Conservation (phyloP, 2,888 invertebrate species). For the Gymnocheta viridis region DNA sequence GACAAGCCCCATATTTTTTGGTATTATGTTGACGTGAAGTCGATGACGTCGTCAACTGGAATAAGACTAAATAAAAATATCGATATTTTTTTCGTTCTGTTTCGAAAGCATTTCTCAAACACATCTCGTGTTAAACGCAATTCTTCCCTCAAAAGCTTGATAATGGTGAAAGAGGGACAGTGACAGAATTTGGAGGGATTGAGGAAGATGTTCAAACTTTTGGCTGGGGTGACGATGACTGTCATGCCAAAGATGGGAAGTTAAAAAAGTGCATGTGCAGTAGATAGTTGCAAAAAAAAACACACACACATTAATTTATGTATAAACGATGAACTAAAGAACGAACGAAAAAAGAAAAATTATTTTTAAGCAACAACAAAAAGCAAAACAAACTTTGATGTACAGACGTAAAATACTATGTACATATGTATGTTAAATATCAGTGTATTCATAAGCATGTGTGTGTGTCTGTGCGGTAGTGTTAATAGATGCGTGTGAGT, state of each 20-base stretch:
- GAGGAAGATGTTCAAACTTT: slow-evolving; percentile 18
- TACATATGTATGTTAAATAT: slow-evolving; percentile 40
- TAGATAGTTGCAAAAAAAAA: slow-evolving; percentile 51
- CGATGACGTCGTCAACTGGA: too few species aligned
- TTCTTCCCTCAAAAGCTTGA: background rate
- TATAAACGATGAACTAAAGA: slow-evolving; percentile 40
- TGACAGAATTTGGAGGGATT: slow-evolving; percentile 14
- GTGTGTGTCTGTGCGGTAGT: background rate
- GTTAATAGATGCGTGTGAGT: slow-evolving; percentile 27
- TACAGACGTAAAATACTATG: too few species aligned
- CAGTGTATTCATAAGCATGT: background rate
- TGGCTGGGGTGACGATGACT: slow-evolving; percentile 33
- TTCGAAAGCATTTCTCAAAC: background rate
- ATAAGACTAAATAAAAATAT: too few species aligned
- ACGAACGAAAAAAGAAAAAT: slow-evolving; percentile 38
- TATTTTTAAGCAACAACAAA: slow-evolving; percentile 41
- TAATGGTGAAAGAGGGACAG: slow-evolving; percentile 7
- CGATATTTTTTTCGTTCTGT: background rate
- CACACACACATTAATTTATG: slow-evolving; percentile 32
- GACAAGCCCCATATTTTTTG: too few species aligned
- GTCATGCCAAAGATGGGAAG: slow-evolving; percentile 53
- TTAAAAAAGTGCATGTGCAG: slow-evolving; percentile 64
- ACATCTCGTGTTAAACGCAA: slow-evolving; percentile 1
- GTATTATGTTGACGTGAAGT: too few species aligned
- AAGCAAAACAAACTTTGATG: slow-evolving; percentile 49